Evolutionary conservation across 2,888 invertebrate species (phyloP), one percentile per base, ranked within the genome.

Genomic region (Noctua pronuba): DNA sequence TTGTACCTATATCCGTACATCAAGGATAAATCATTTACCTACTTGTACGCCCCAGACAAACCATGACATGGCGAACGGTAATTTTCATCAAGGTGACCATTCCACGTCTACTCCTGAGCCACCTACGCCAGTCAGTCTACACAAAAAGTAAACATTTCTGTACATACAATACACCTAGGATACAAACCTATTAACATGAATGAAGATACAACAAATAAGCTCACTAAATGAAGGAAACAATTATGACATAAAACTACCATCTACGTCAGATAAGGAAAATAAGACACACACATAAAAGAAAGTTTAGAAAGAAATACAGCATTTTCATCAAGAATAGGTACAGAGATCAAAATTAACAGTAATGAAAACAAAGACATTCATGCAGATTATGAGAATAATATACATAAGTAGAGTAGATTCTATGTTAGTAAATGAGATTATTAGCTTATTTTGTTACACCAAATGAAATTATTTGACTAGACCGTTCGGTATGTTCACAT

Each of bases 401-500:
- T 75, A 82, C 41, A 81, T 64, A 81, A 75, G 68, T 78, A 82
- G 69, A 75, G 68, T 78, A 82, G 69, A 86, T 83, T 79, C 76
- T 87, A 86, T 31, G 75, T 78, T 62, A 82, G 74, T 86, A 83
- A 84, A 83, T 90, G 90, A 90, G 90, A 90, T 91, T 90, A 90
- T 91, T 90, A 83, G 73, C 83, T 82, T 81, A 86, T 71, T 74
- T 69, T 87, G 84, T 78, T 82, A 87, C 69, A 83, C 77, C 75
- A 84, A 77, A 74, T 79, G 79, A 87, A 92, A 90, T 92, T 94
- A 96, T 91, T 95, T 96, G 95, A 96, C 96, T 95, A 96, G 95
- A 94, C 96, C 95, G 86, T 96, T 96, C 77, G 95, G 94, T 88
- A 92, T 89, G 86, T 95, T 96, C 52, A 94, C 93, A 86, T 96